Percentiles rank a stretch among this genome's conserved stretches.
Evolutionary conservation across 2,797 vertebrate species (phyloP).

Genomic region (Anas flavirostris): DNA sequence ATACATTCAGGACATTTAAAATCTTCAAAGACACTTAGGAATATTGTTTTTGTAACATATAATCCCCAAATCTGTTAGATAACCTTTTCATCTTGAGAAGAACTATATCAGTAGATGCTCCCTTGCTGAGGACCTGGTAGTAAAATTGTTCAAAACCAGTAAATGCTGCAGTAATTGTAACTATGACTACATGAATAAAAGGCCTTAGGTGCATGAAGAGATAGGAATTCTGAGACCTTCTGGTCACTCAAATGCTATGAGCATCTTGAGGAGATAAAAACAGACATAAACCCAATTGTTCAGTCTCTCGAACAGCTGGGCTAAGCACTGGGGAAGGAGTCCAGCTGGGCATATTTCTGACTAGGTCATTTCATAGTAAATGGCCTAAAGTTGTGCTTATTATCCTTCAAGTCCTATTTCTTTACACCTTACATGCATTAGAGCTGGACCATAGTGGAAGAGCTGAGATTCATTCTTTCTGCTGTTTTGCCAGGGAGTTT

Average conservation of each 20-base stretch:
- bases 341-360: not conserved
- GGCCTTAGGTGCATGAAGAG: rapidly evolving
- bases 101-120: not conserved
- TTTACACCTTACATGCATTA: not conserved
- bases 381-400: not conserved
- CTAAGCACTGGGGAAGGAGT: not conserved
- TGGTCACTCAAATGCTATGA: not conserved
- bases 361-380: not conserved
- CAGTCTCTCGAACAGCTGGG: not conserved
- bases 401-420: not conserved
- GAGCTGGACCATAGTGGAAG: not conserved
- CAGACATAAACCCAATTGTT: not conserved
- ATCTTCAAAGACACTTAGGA: not conserved
- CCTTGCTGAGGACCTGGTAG: not conserved
- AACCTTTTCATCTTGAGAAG: not conserved
- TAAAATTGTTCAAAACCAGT: not conserved
- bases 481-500: not conserved
- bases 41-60: not conserved
- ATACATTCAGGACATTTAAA: not conserved
- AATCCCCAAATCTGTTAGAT: not conserved
- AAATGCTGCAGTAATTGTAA: not conserved
- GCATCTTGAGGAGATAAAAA: not conserved
- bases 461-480: not conserved
- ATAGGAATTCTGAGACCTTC: not conserved
- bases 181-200: not conserved